Base-by-base conservation (phyloP, 2,888 invertebrate species). In the Drosophila antonietae region DNA sequence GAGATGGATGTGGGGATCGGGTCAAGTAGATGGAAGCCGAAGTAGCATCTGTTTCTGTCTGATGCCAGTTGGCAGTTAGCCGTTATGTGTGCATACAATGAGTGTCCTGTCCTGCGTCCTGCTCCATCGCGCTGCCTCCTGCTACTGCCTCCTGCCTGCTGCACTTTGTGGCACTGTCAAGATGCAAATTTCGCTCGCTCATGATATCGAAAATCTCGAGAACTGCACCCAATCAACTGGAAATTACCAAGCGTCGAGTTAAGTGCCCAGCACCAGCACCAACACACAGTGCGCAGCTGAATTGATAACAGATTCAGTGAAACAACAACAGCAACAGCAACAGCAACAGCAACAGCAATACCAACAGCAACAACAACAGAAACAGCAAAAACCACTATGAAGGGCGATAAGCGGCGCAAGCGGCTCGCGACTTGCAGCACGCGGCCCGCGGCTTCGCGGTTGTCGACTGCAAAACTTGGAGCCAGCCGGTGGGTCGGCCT, bases 171-270 rank as follows among this genome's bases (percentile, higher is more conserved):
- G 28, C 61, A 18, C 39, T 37, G 71, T 71, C 69, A 67, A 67
- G 62, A 84, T 77, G 80, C 76, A 88, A 85, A 85, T 80, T 85
- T 75, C 14, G 33, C 72, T 75, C 61, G 78, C 68, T 66, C 71
- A 62, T 62, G 70, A 75, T 81, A 89, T 81, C 83, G 72, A 79
- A 86, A 86, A 88, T 90, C 83, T 80, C 65, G 20, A 79, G 76
- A 83, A 89, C 66, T 90, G 89, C 89, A 88, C 69, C 83, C 89
- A 91, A 91, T 91, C 90, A 91, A 89, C 78, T 83, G 85, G 71
- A 90, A 90, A 89, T 89, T 81, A 83, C 75, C 80, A 80, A 79
- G 83, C 81, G 71, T 58, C 71, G 52, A 77, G 83, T 72, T 83
- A 88, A 90, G 81, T 81, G 88, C 68, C 71, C 58, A 55, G 35